These are phyloP conservation scores for Monoplex corrugatus DNA, from an alignment of 2,888 invertebrate genomes.

Conservation along the genomic window DNA sequence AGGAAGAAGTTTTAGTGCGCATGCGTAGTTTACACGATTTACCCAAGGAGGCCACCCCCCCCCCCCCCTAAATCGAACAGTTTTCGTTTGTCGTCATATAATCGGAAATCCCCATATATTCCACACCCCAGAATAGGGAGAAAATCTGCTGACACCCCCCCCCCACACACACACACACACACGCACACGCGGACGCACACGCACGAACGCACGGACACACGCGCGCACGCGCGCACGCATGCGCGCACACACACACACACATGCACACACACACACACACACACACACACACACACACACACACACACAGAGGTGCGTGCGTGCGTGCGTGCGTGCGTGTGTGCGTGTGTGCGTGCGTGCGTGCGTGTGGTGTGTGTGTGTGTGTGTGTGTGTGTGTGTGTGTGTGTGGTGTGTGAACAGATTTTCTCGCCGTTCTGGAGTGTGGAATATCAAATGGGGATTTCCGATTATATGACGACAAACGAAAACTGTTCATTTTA, in stretches of 20 bases:
- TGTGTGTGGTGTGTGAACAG: not conserved
- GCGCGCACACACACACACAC: not conserved
- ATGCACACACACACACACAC: conserved; percentile 26
- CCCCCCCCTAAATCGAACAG: too few relatives aligned
- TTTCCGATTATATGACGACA: too few relatives aligned
- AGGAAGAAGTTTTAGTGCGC: too few relatives aligned
- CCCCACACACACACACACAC: not conserved
- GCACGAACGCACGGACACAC: not conserved
- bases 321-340: not conserved
- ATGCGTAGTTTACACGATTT: too few relatives aligned
- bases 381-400: not conserved
- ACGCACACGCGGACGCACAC: not conserved
- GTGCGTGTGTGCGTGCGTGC: not conserved
- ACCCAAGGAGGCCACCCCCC: too few relatives aligned
- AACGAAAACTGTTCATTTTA: too few relatives aligned
- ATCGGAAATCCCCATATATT: too few relatives aligned
- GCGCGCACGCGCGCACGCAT: not conserved
- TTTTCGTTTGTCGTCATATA: too few relatives aligned
- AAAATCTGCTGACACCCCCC: not conserved
- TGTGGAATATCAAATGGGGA: too few relatives aligned
- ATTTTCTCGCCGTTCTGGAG: too few relatives aligned
- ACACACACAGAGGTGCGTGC: conserved; percentile 13
- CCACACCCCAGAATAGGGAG: too few relatives aligned
- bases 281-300: conserved; percentile 37
- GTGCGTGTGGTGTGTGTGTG: not conserved